A percentile compares a stretch with the other conserved stretches of the same genome.
These are phyloP conservation scores for Flexamia atlantica DNA, from an alignment of 2,888 invertebrate species.

Conservation along the genomic window DNA sequence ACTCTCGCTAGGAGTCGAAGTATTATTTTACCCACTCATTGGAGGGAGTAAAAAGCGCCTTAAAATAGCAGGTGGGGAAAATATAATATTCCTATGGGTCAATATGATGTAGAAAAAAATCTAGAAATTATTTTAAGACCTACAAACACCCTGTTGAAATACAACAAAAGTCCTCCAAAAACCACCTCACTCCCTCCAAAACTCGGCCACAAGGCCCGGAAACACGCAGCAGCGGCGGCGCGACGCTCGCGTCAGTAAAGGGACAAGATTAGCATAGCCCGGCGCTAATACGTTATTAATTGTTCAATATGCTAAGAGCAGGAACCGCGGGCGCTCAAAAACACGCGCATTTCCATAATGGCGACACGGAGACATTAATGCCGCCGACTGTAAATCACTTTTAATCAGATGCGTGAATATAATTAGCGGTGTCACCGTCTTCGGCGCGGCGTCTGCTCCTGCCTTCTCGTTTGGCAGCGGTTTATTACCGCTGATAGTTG, in stretches of 20 bases:
- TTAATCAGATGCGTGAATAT: slow-evolving; percentile 68
- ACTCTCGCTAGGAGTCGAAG: too few relatives aligned
- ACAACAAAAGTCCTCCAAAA: background rate
- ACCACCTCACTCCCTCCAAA: background rate
- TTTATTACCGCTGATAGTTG: background rate
- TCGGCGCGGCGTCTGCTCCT: background rate
- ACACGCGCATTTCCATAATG: slow-evolving; percentile 68
- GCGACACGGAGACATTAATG: slow-evolving; percentile 65
- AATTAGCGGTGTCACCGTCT: slow-evolving; percentile 63
- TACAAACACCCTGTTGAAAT: too few relatives aligned
- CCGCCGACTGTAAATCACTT: slow-evolving; percentile 66
- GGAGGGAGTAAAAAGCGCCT: too few relatives aligned
- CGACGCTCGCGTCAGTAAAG: background rate
- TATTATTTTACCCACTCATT: too few relatives aligned
- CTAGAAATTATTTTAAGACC: too few relatives aligned
- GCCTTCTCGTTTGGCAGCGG: background rate
- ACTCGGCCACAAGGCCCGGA: too few relatives aligned
- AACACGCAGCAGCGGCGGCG: background rate
- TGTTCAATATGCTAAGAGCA: slow-evolving; percentile 69
- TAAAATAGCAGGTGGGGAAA: too few relatives aligned
- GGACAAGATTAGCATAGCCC: slow-evolving; percentile 57
- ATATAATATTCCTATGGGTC: too few relatives aligned
- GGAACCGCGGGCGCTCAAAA: slow-evolving; percentile 65
- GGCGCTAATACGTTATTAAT: slow-evolving; percentile 69
- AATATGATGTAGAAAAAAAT: too few relatives aligned